Conservation (phyloP, 2,113 vertebrate species). For the Buteo buteo region DNA sequence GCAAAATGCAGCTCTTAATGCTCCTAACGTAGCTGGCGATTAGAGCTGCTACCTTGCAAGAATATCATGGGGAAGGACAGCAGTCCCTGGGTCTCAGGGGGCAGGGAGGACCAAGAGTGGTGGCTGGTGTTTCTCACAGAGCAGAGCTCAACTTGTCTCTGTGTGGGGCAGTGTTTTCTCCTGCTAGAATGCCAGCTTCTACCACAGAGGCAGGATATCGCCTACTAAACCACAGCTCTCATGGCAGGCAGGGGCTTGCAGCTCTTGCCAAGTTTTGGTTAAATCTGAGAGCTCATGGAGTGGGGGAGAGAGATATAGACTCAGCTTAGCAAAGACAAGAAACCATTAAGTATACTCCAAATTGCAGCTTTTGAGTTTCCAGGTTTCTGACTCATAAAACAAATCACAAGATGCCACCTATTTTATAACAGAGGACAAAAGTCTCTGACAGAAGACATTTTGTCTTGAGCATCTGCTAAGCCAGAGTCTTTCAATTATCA, state of each 20-base stretch:
- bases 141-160: background rate
- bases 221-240: background rate
- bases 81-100: background rate
- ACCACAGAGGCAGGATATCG: background rate
- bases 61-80: background rate
- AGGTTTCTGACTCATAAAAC: background rate
- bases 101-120: background rate
- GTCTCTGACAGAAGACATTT: background rate
- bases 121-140: background rate
- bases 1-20: background rate
- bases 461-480: background rate
- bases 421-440: background rate
- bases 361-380: background rate
- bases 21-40: fast-evolving
- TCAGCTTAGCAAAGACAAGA: background rate
- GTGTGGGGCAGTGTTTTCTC: background rate
- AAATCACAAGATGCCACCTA: background rate
- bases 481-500: background rate
- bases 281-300: background rate
- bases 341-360: background rate
- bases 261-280: background rate
- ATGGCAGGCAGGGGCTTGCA: background rate
- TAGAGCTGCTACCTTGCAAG: background rate
- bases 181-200: background rate
- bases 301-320: background rate